Evolutionary conservation across 2,797 vertebrate species (phyloP), one percentile per base, ranked within the genome.

Genomic region (Bucorvus abyssinicus): DNA sequence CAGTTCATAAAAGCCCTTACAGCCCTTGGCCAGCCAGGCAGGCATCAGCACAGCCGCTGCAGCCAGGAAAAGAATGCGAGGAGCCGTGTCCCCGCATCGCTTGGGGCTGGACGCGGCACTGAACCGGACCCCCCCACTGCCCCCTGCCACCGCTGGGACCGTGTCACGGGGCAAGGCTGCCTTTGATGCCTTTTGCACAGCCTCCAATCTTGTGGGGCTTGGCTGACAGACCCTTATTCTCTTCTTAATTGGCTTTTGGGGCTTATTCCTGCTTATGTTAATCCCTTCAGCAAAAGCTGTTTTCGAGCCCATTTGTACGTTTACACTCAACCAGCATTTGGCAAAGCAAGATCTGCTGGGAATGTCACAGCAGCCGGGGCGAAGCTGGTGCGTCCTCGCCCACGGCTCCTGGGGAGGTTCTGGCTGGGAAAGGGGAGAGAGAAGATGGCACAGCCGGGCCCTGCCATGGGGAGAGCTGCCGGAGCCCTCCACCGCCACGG

Each of bases 41-140:
- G 60, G 44, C 36, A 45, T 9, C 38, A 32, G 38, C 38, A 40
- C 10, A 40, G 38, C 38, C 38, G 21, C 32, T 10, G 18, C 22
- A 47, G 55, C 38, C 29, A 7, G 55, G 61, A n/a, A 17, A 14
- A 12, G 40, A 15, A 8, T 1, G 2, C 10, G 30, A 36, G 17
- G 55, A 50, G 11, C 17, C 0, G 1, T 0, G 7, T 44, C 15
- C 81, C 47, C 2, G 2, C 7, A 2, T 2, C 1, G 0, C 26
- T 3, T 5, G 12, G 32, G 61, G 40, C 30, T 1, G 6, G 65
- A 30, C 49, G 3, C 0, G 0, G 59, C 47, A 2, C 3, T 4
- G 44, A 38, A 7, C 23, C n/a, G n/a, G n/a, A n/a, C n/a, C n/a
- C 27, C 21, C 50, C 61, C 10, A 40, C 3, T 2, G 12, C 32